A percentile compares a stretch with the other conserved stretches of the same genome.
phyloP scores from a whole-genome alignment of 1,140 invertebrate species.

The Lepidostoma basale region DNA sequence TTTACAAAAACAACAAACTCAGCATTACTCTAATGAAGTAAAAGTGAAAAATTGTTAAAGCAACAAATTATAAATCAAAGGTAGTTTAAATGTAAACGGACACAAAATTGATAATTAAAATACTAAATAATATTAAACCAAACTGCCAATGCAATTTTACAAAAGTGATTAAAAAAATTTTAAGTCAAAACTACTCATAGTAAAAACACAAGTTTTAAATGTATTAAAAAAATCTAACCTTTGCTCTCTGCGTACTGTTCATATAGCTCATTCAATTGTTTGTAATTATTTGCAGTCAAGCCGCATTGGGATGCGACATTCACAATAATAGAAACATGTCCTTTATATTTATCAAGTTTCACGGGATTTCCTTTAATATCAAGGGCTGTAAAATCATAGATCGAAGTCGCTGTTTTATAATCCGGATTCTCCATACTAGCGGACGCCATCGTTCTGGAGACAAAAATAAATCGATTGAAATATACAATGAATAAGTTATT shows the following conservation, averaged over 20 bases:
- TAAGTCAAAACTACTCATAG: too few species aligned
- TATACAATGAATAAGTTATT: neutral
- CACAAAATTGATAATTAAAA: too few species aligned
- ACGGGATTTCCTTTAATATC: constrained; percentile 80
- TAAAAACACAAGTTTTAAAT: too few species aligned
- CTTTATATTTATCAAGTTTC: constrained; percentile 75
- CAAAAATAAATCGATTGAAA: neutral
- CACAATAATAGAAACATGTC: constrained; percentile 78
- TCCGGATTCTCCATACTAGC: constrained; percentile 45
- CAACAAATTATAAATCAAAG: too few species aligned
- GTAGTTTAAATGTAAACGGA: too few species aligned
- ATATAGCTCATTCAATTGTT: constrained; percentile 75
- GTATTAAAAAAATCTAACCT: constrained; percentile 47
- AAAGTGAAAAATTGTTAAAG: too few species aligned
- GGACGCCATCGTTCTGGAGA: constrained; percentile 38
- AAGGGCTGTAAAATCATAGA: constrained; percentile 79
- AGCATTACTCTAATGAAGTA: too few species aligned
- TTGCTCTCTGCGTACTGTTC: constrained; percentile 70
- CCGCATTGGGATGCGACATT: constrained; percentile 93
- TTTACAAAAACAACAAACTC: too few species aligned
- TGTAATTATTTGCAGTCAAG: constrained; percentile 81
- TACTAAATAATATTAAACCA: too few species aligned
- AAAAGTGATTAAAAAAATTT: too few species aligned
- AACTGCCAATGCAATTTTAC: too few species aligned
- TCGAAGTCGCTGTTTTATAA: constrained; percentile 66